Conservation (phyloP, 2,888 invertebrate genomes). For the Pteria penguin region DNA sequence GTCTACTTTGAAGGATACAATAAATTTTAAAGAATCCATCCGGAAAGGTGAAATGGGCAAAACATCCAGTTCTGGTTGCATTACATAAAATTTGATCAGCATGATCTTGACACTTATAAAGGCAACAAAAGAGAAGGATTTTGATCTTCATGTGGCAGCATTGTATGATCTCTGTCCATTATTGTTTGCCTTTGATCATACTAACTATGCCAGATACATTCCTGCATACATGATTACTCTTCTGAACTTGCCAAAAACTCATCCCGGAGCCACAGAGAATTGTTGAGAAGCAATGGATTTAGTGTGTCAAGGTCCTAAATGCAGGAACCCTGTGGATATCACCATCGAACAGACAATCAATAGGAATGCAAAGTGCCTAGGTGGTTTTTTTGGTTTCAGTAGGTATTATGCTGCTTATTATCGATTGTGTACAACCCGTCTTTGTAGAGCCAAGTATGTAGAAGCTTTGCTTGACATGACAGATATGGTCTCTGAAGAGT, state of each 20-base stretch:
- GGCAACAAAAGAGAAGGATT: constrained; percentile 48
- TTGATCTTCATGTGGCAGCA: constrained; percentile 17
- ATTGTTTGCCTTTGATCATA: constrained; percentile 42
- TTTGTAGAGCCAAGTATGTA: constrained; percentile 28
- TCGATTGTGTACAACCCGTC: constrained; percentile 34
- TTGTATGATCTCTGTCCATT: constrained; percentile 40
- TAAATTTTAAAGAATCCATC: not conserved
- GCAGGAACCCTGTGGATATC: constrained; percentile 46
- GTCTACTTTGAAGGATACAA: no score
- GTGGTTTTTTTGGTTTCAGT: constrained; percentile 45
- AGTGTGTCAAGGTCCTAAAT: constrained; percentile 40
- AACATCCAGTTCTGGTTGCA: not conserved
- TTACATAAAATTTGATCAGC: constrained; percentile 7
- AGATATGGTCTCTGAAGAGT: constrained; percentile 30
- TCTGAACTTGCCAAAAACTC: constrained; percentile 28
- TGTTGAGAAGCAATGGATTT: constrained; percentile 36
- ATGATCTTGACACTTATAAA: constrained; percentile 31
- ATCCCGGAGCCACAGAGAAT: constrained; percentile 39
- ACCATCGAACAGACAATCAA: constrained; percentile 53
- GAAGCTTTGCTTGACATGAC: constrained; percentile 26
- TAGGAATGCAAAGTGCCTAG: constrained; percentile 43
- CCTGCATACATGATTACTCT: constrained; percentile 36
- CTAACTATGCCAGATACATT: constrained; percentile 47
- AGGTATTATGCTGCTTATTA: constrained; percentile 41
- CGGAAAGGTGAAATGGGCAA: not conserved